Evolutionary conservation across 2,888 invertebrate species (phyloP).

Genomic region (Horisme vitalbata): DNA sequence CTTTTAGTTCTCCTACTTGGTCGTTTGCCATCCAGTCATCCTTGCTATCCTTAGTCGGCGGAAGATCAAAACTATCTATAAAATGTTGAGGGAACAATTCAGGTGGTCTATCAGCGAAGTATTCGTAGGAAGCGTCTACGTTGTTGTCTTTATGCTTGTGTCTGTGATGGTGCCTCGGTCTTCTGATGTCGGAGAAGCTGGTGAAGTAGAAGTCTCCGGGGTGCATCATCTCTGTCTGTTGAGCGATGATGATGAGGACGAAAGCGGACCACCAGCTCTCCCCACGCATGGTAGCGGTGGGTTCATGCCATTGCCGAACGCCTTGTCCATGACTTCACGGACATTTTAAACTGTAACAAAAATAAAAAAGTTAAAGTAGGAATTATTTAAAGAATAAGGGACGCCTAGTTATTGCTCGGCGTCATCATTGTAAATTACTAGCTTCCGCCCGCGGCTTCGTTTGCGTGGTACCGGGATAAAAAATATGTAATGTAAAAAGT

Average conservation of each 20-base stretch:
- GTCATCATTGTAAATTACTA: too few species aligned
- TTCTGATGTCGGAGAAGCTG: constrained; percentile 31
- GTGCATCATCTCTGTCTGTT: constrained; percentile 62
- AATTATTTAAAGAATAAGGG: too few species aligned
- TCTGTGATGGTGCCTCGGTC: constrained; percentile 58
- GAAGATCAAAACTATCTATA: constrained; percentile 46
- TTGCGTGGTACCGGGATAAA: too few species aligned
- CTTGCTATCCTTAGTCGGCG: constrained; percentile 47
- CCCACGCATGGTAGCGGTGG: constrained; percentile 61
- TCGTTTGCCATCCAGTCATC: constrained; percentile 69
- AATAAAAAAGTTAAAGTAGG: too few species aligned
- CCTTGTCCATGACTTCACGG: constrained; percentile 51
- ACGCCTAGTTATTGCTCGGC: too few species aligned
- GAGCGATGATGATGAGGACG: constrained; percentile 56
- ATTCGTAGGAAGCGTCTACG: constrained; percentile 28
- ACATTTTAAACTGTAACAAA: constrained; percentile 70
- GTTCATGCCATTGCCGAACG: constrained; percentile 64
- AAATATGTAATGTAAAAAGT: too few species aligned
- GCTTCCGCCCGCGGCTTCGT: too few species aligned
- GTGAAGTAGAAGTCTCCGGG: constrained; percentile 38
- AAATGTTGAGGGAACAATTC: constrained; percentile 46
- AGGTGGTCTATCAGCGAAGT: constrained; percentile 41
- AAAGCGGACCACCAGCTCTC: constrained; percentile 61
- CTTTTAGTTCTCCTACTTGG: constrained; percentile 65
- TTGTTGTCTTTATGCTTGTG: constrained; percentile 64